Evolutionary conservation across 1,140 invertebrate species (phyloP).

Genomic region (Drosophila bocki): DNA sequence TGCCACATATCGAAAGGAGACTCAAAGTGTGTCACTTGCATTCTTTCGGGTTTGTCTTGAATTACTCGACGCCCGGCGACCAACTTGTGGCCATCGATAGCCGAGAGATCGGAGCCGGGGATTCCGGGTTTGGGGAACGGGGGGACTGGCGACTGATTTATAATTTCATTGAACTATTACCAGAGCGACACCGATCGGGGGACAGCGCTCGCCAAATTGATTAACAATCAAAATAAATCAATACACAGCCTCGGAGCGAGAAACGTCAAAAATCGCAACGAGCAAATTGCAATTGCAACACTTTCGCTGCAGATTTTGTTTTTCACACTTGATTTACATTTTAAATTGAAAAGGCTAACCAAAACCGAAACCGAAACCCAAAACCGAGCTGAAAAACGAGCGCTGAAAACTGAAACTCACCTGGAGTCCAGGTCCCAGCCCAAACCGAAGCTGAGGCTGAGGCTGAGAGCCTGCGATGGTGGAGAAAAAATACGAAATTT

Average conservation of each 20-base stretch:
- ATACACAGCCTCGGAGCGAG: constrained; percentile 73
- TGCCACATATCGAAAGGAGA: constrained; percentile 20
- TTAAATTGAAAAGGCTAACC: constrained; percentile 79
- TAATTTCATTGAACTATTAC: constrained; percentile 82
- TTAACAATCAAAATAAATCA: constrained; percentile 83
- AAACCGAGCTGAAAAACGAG: constrained; percentile 33
- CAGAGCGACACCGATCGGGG: constrained; percentile 50
- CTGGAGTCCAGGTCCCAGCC: constrained; percentile 1
- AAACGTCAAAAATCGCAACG: constrained; percentile 80
- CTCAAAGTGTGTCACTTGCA: constrained; percentile 73
- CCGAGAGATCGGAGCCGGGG: background rate
- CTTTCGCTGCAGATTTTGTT: constrained; percentile 78
- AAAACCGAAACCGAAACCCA: constrained; percentile 60
- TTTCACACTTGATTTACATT: constrained; percentile 84
- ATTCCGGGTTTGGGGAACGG: constrained; percentile 26
- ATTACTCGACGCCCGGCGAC: constrained; percentile 32
- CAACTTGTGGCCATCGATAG: constrained; percentile 13
- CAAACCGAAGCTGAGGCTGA: constrained; percentile 26
- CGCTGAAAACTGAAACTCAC: constrained; percentile 43
- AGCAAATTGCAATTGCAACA: constrained; percentile 83
- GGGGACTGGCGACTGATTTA: constrained; percentile 62
- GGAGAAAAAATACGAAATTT: constrained; percentile 43
- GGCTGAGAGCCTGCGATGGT: constrained; percentile 18
- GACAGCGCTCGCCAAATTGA: constrained; percentile 72
- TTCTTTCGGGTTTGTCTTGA: constrained; percentile 59